phyloP scores from a whole-genome alignment of 2,888 invertebrate species.

The Hirtodrosophila histrioides region DNA sequence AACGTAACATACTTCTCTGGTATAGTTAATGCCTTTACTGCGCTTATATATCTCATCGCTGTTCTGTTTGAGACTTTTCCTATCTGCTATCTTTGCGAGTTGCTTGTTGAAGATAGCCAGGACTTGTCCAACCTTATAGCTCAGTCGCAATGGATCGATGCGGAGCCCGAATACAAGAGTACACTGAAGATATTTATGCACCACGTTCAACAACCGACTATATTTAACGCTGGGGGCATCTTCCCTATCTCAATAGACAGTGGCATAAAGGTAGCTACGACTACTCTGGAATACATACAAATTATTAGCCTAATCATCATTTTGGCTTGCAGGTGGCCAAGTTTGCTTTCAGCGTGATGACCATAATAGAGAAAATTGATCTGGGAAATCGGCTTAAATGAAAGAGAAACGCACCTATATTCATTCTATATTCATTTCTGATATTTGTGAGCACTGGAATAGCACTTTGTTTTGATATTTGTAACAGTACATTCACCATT shows the following conservation, averaged over 20 bases:
- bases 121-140: constrained; percentile 33
- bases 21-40: constrained; percentile 38
- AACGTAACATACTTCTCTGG: constrained; percentile 50
- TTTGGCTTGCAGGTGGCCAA: constrained; percentile 34
- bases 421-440: no score
- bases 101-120: constrained; percentile 42
- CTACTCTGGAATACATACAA: no score
- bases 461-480: no score
- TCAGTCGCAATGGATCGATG: constrained; percentile 58
- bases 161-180: constrained; percentile 39
- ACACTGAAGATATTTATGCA: constrained; percentile 38
- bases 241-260: constrained; percentile 50
- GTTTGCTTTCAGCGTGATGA: constrained; percentile 6
- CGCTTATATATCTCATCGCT: constrained; percentile 40
- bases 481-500: no score
- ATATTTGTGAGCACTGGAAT: no score
- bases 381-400: no score
- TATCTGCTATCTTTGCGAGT: constrained; percentile 55
- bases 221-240: constrained; percentile 49
- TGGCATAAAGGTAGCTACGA: constrained; percentile 10
- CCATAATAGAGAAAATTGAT: no score
- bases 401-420: no score
- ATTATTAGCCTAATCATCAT: no score
- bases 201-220: constrained; percentile 42
- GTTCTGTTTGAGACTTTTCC: constrained; percentile 56